Base-by-base conservation (phyloP, 30 jellyfish, hydroid and myxozoan species). In the Aurelia sp. region DNA sequence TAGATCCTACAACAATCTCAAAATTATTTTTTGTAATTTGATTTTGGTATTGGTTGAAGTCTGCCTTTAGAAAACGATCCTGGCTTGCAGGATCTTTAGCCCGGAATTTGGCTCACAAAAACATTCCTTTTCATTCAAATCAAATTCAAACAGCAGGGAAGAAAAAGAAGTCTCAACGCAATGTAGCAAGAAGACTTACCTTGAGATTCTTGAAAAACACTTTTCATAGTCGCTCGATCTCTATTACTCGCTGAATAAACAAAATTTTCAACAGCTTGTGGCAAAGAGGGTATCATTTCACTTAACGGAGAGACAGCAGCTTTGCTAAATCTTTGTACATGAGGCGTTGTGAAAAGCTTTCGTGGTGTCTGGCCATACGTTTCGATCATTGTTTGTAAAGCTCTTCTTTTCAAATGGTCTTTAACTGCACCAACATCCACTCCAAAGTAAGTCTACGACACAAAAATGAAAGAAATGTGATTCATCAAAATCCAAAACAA, bases 311-410 rank as follows among this genome's bases (percentile, higher is more conserved):
- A 84, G 23, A 65, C 53, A 55, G 88, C 76, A 59, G 78, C 18
- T 66, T 84, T 89, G 80, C 92, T 53, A 68, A 81, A 85, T 23
- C 97, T 82, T 85, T 94, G 89, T 62, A 91, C 94, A 80, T 94
- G 99, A 0, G 99, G 97, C 33, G 74, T 37, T n/a, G 40, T 62
- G 86, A 94, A 94, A 5, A 94, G 86, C 80, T 94, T 96, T 3
- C 87, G 76, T 11, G 99, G 99, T 60, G 97, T 94, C 78, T 94
- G 99, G 17, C 99, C 99, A 75, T 94, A 94, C 22, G 99, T 94
- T 62, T 94, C 99, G 53, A 94, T 94, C 99, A 94, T 94, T 19
- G 99, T 89, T 82, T 94, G 97, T 67, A 89, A 33, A 2, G 99
- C 99, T 37, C 96, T 74, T 40, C 99, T 80, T 52, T 94, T 96